Base-by-base conservation (phyloP, 2,797 vertebrate species). In the Smutsia temminckii region DNA sequence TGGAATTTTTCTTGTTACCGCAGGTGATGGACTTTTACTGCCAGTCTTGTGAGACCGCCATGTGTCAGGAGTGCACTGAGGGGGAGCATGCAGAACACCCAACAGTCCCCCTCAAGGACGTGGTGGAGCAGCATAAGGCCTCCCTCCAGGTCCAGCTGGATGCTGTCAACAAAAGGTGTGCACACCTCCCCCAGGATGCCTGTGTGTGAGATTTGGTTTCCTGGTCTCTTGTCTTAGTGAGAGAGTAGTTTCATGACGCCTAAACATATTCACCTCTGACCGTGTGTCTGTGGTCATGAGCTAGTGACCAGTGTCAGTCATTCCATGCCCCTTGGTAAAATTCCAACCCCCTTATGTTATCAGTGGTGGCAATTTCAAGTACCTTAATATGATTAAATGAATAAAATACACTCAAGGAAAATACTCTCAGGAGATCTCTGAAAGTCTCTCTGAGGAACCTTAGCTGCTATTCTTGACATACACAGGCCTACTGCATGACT, bases 21-120 rank as follows among this genome's bases (percentile, higher is more conserved):
- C 95, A 99, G 99, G 98, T 99, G 94, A 99, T 99, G 99, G 99
- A 99, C 96, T 99, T 99, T 98, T 99, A 99, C 98, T 99, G 99
- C 98, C 99, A 99, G 59, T 99, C 99, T 5, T 99, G 99, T 55
- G 99, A 99, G 98, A 99, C 99, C 8, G 99, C 99, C 95, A 99
- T 99, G 99, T 99, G 99, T 98, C 98, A 98, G 78, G 99, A 99
- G 97, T 99, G 99, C 97, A 99, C 99, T 0, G 99, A 99, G 77
- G 99, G 99, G 4, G 99, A 99, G 95, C 99, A 99, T 0, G 99
- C 99, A 4, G 99, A 99, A 79, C 99, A 99, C 89, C 99, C 99
- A 71, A 99, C 99, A 0, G 99, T 99, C 59, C 99, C 99, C 0
- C 99, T 99, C 37, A 99, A 99, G 97, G 99, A 99, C 5, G 99